These are phyloP conservation scores for Leptatherina wallacei DNA, from an alignment of 2,797 vertebrate species.

Conservation along the genomic window DNA sequence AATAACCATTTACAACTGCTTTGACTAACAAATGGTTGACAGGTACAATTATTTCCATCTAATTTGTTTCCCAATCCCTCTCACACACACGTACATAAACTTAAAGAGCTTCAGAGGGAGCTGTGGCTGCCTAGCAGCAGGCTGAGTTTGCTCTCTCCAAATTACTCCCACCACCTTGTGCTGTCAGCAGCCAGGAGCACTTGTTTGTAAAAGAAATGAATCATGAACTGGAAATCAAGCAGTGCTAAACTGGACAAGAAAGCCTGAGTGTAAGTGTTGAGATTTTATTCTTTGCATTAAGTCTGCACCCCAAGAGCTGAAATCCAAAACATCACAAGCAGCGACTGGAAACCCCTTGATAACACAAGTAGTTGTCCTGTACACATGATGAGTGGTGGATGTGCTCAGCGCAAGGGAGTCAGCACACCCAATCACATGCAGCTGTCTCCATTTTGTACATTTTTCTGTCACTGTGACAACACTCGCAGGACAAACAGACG, in stretches of 20 bases:
- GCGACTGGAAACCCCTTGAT: constrained; percentile 28
- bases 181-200: constrained; percentile 41
- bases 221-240: constrained; percentile 46
- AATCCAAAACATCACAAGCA: not conserved
- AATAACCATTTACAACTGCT: constrained; percentile 12
- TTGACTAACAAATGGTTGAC: constrained; percentile 18
- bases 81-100: constrained; percentile 1
- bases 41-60: constrained; percentile 36
- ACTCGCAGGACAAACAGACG: constrained; percentile 53
- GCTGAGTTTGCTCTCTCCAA: constrained; percentile 53
- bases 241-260: not conserved
- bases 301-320: not conserved
- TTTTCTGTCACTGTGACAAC: constrained; percentile 71
- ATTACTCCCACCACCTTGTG: constrained; percentile 54
- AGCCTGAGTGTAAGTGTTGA: constrained; percentile 1
- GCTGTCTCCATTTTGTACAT: constrained; percentile 63
- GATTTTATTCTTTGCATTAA: constrained; percentile 1
- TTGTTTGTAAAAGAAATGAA: constrained; percentile 40
- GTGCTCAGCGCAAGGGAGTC: constrained; percentile 43
- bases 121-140: constrained; percentile 72
- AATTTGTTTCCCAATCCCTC: constrained; percentile 28
- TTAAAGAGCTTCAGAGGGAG: constrained; percentile 27
- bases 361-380: constrained; percentile 40
- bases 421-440: constrained; percentile 61
- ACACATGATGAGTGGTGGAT: constrained; percentile 37